Evolutionary conservation across 2,888 invertebrate genomes (phyloP), one percentile per base, ranked within the genome.

Genomic region (Patella depressa): DNA sequence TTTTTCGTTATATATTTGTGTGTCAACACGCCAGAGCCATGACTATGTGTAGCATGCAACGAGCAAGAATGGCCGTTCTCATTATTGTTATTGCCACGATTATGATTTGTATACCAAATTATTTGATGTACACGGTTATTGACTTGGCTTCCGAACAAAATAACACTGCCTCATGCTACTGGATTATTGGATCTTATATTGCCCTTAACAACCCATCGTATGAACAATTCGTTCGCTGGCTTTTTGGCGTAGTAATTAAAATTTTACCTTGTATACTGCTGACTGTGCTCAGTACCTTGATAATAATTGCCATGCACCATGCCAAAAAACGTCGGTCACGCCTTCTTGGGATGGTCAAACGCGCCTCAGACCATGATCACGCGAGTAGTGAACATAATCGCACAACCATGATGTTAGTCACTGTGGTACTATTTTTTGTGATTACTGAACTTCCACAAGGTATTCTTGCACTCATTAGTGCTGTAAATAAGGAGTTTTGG

Each of bases 181-280:
- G 88, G 87, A 87, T 89, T 70, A 78, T 78, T 2, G 81, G 84
- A 53, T 86, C 87, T 24, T 73, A 83, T 7, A 87, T 86, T 82
- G 85, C 87, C 9, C 19, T 73, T 12, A 34, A 82, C 45, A 82
- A 89, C 80, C 74, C 81, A n/a, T 83, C 82, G 45, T 87, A 86
- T 75, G 82, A 84, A 71, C 83, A 84, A 57, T 94, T 96, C 81
- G 97, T 96, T 88, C 96, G 97, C 92, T 96, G 96, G 95, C 95
- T 97, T 87, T 98, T 97, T 92, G 96, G 97, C 91, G 97, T 98
- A 14, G 95, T 97, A 82, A 95, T 98, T 86, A 98, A 98, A 92
- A 93, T 98, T 79, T 95, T 97, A 82, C 98, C 98, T 4, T 96
- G 97, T 91, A 93, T 97, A 81, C 95, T 95, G 0, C 93, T 98